These are phyloP conservation scores for Drosophila pruinosa DNA, from an alignment of 1,140 invertebrate genomes.

Conservation along the genomic window DNA sequence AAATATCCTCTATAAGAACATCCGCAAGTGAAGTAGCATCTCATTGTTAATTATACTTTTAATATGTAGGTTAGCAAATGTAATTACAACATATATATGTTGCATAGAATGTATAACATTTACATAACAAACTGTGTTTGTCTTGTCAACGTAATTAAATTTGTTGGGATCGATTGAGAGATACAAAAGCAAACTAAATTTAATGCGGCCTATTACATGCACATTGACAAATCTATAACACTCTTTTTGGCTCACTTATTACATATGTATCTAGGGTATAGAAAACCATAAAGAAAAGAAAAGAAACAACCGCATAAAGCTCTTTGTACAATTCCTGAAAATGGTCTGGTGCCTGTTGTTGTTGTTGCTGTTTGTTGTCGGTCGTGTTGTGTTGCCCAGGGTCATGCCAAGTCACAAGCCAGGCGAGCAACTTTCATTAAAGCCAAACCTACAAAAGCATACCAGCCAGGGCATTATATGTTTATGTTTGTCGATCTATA, in stretches of 20 bases:
- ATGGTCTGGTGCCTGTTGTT: constrained; percentile 10
- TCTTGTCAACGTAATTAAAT: neutral
- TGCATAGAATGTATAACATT: no score
- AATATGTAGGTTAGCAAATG: no score
- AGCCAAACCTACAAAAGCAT: constrained; percentile 57
- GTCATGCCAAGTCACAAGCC: constrained; percentile 56
- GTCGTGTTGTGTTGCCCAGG: constrained; percentile 46
- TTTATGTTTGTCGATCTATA: constrained; percentile 30
- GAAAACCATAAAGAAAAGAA: constrained; percentile 1
- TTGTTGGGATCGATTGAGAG: neutral
- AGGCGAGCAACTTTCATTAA: constrained; percentile 61
- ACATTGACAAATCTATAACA: neutral
- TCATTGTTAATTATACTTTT: no score
- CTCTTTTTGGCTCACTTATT: neutral
- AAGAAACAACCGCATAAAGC: constrained; percentile 49
- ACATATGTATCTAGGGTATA: neutral
- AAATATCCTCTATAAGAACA: no score
- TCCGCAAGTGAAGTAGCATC: no score
- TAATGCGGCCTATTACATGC: neutral
- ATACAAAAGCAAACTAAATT: neutral
- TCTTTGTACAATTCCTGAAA: constrained; percentile 52
- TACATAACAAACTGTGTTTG: no score
- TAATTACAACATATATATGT: no score
- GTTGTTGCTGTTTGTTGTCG: neutral
- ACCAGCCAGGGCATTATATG: constrained; percentile 16